These are phyloP conservation scores for Gastrophryne carolinensis DNA, from an alignment of 2,797 vertebrate genomes.

Conservation along the genomic window DNA sequence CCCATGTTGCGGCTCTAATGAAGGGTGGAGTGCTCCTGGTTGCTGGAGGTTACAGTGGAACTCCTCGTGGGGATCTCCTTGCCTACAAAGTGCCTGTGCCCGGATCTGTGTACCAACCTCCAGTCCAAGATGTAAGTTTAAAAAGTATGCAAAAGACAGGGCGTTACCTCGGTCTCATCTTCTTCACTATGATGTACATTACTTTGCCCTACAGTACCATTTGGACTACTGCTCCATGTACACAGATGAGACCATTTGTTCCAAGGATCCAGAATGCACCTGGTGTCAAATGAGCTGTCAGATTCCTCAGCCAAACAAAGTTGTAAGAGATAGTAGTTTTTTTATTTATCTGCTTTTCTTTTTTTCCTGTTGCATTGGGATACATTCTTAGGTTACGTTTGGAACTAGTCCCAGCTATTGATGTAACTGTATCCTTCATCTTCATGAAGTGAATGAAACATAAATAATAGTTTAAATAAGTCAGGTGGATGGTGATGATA, in stretches of 20 bases:
- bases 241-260: constrained; percentile 81
- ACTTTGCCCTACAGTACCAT: constrained; percentile 63
- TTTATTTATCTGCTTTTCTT: background rate
- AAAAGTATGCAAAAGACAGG: background rate
- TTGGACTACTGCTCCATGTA: constrained; percentile 85
- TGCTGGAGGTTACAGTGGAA: constrained; percentile 86
- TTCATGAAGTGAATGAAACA: no score
- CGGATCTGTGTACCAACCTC: constrained; percentile 65
- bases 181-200: background rate
- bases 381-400: no score
- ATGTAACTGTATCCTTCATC: no score
- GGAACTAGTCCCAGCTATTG: no score
- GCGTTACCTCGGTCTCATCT: background rate
- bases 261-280: constrained; percentile 87
- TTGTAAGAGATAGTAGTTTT: constrained; percentile 67
- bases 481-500: no score
- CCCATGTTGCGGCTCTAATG: constrained; percentile 86
- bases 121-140: constrained; percentile 63
- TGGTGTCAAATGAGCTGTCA: constrained; percentile 89
- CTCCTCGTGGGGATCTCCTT: constrained; percentile 81
- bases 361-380: no score
- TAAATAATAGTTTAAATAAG: no score
- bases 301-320: constrained; percentile 79
- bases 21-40: constrained; percentile 85
- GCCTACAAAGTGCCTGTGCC: constrained; percentile 86